Base-by-base conservation (phyloP, 2,113 vertebrate genomes). In the Pachycephala philippinensis region DNA sequence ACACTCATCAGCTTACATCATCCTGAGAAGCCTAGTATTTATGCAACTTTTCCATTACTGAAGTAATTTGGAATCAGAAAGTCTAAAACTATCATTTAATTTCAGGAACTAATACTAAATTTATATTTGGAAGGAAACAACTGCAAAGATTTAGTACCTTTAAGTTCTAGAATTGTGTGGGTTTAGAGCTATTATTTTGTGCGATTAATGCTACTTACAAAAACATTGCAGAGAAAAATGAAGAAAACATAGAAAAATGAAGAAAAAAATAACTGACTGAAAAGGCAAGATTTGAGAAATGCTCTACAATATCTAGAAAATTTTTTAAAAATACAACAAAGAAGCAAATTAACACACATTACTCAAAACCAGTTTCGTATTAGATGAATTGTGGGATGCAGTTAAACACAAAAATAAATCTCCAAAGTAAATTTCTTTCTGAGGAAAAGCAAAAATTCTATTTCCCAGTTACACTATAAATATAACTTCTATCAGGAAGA, bases 1-100 rank as follows among this genome's bases (percentile, higher is more conserved):
- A 92, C 30, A 31, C 64, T 90, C 90, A 90, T 93, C 78, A 95
- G 65, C 64, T 90, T 91, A 94, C 84, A 90, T 75, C 85, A 91
- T 39, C 44, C 52, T 66, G 54, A 65, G 35, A 68, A 92, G 61
- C 10, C 14, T 17, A 30, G 17, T 28, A 93, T 53, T 89, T 93
- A 91, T 20, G 22, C 31, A 96, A 71, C 39, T 89, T 94, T 93
- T 95, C 94, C 87, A 80, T 91, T 87, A 95, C 57, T 68, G 37
- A 87, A 94, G 65, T 69, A 80, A 85, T 69, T 57, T 82, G 74
- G 61, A 89, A 87, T 71, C 31, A 78, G 52, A 88, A 93, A 66
- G 52, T 44, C 65, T 68, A 91, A 75, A 94, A 71, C 54, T 39
- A 75, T 63, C 2, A 72, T 71, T 94, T 87, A 24, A 74, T 53